A percentile compares a stretch with the other conserved stretches of the same genome.
These are phyloP conservation scores for Engraulis encrasicolus DNA, from an alignment of 2,113 vertebrate species.

Conservation along the genomic window DNA sequence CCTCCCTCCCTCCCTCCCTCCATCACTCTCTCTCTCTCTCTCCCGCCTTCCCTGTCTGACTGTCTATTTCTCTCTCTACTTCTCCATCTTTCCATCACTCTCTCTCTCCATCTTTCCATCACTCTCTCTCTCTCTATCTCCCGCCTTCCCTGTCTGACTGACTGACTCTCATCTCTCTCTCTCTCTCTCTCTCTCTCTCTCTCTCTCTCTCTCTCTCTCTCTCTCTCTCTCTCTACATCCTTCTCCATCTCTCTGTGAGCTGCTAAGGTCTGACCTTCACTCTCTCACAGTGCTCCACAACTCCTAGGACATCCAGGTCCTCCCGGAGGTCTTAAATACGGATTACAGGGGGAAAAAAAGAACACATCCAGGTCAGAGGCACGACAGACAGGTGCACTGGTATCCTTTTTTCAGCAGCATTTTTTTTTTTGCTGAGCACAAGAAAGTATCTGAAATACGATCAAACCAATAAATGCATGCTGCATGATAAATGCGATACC, in stretches of 20 bases:
- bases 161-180: slow-evolving; percentile 11
- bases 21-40: too few species aligned
- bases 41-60: too few species aligned
- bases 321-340: neutral
- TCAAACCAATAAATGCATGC: neutral
- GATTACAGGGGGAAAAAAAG: too few species aligned
- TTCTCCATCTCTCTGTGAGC: neutral
- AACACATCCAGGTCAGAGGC: neutral
- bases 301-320: neutral
- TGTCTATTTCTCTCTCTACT: too few species aligned
- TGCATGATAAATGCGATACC: neutral
- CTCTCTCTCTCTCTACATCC: neutral
- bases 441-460: neutral
- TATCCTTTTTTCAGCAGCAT: neutral
- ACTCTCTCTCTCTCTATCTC: too few species aligned
- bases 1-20: too few species aligned
- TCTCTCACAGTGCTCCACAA: neutral
- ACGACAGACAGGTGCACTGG: neutral
- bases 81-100: too few species aligned
- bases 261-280: neutral
- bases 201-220: too few species aligned
- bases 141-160: slow-evolving; percentile 20
- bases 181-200: slow-evolving; percentile 12
- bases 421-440: neutral
- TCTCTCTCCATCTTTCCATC: too few species aligned